Conservation (phyloP, 2,113 vertebrate species). For the Notarius quadriscutis region DNA sequence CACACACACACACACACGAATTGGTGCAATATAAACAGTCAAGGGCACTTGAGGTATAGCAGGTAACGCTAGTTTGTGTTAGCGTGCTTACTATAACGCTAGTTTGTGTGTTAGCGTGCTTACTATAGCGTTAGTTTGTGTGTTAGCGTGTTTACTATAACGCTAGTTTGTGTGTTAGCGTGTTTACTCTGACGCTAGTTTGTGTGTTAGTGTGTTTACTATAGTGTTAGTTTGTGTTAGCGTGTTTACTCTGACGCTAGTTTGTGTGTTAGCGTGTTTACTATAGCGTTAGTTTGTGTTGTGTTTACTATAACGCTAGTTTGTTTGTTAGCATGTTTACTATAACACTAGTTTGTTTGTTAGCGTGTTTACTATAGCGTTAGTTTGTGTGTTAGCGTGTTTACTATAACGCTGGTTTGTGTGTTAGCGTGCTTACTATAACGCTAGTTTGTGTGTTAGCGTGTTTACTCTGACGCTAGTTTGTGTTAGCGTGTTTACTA, state of each 20-base stretch:
- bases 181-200: background rate
- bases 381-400: background rate
- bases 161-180: background rate
- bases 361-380: background rate
- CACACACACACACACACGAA: too few species aligned
- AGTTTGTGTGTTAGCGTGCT: background rate
- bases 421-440: background rate
- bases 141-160: background rate
- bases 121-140: background rate
- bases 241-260: background rate
- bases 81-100: background rate
- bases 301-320: background rate
- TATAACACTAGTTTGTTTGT: background rate
- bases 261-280: background rate
- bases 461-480: background rate
- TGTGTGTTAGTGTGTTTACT: background rate
- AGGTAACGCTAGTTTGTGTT: too few species aligned
- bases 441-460: background rate
- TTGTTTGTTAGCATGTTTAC: background rate
- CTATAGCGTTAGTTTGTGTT: background rate
- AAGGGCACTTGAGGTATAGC: too few species aligned
- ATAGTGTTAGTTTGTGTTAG: background rate
- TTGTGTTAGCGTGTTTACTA: too few species aligned
- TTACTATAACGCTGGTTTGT: background rate
- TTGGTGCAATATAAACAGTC: too few species aligned